Conservation (phyloP, 2,797 vertebrate species). For the Lithobates pipiens region DNA sequence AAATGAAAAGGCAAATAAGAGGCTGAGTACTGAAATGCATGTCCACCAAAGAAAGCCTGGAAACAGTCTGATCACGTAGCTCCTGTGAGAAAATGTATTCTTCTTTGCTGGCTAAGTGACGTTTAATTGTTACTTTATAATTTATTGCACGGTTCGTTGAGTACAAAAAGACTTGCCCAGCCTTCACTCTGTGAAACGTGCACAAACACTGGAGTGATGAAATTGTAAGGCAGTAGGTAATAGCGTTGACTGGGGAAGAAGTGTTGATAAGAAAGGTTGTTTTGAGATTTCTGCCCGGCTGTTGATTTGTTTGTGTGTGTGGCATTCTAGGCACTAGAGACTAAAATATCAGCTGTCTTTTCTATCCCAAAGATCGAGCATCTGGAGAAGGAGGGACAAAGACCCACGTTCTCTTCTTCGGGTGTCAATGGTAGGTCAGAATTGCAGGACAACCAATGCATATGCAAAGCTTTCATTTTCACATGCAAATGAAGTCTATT, state of each 20-base stretch:
- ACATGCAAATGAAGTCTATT: slow-evolving; percentile 57
- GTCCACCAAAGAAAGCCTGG: neutral
- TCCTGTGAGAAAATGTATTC: slow-evolving; percentile 52
- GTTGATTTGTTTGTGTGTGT: slow-evolving; percentile 35
- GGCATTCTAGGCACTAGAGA: slow-evolving; percentile 43
- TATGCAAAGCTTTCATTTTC: slow-evolving; percentile 58
- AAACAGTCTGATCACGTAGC: slow-evolving; percentile 41
- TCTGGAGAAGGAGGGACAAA: slow-evolving; percentile 47
- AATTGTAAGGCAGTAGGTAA: slow-evolving; percentile 43
- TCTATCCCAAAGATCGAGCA: slow-evolving; percentile 34
- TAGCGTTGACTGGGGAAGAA: neutral
- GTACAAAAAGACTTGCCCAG: slow-evolving; percentile 14
- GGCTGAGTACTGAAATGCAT: neutral
- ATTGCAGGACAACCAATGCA: slow-evolving; percentile 47
- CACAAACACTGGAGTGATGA: slow-evolving; percentile 24
- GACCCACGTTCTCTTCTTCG: slow-evolving; percentile 32
- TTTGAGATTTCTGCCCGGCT: neutral
- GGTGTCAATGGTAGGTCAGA: slow-evolving; percentile 45
- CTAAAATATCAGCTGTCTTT: slow-evolving; percentile 47
- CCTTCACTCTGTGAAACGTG: slow-evolving; percentile 8
- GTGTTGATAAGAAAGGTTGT: slow-evolving; percentile 42
- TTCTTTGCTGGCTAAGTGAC: slow-evolving; percentile 49
- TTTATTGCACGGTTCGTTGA: slow-evolving; percentile 20
- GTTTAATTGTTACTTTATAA: slow-evolving; percentile 48
- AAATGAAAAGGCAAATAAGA: slow-evolving; percentile 11